Evolutionary conservation across 2,113 vertebrate genomes (phyloP), one percentile per base, ranked within the genome.

Genomic region (Tachysurus fulvidraco): DNA sequence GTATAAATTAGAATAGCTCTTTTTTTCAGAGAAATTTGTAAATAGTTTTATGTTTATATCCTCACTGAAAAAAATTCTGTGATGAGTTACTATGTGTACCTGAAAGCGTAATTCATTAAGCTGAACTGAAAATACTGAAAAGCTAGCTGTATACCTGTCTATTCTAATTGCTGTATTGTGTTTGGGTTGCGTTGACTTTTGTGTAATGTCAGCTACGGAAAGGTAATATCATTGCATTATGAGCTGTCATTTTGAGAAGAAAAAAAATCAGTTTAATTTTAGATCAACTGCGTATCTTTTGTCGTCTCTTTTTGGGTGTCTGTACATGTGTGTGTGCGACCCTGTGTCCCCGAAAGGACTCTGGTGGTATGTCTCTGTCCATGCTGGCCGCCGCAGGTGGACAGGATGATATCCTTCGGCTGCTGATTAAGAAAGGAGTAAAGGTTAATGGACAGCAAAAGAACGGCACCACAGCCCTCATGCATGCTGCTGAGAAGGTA

Each of bases 401-500:
- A 1, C 98, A 99, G 0, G 98, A 99, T 1, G 98, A 99, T 91
- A 96, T 99, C 73, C 95, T 99, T 60, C 89, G 98, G 65, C 91
- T 99, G 89, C 95, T 99, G 0, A 96, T 99, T 90, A 96, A 95
- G 88, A 99, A 98, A 91, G 98, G 97, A 52, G 98, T 97, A 59
- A 96, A 96, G 91, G 95, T 99, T 84, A 99, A 98, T 1, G 92
- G 96, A 0, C 94, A 95, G 46, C 98, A 99, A 93, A 98, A 96
- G 90, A 98, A 98, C 2, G 98, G 98, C 81, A 99, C 97, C 74
- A 99, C 98, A 0, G 98, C 98, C 0, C 93, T 99, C 74, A 99
- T 99, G 92, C 97, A 99, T 0, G 98, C 98, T 0, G 98, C 97
- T 16, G 98, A 99, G 84, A 99, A 99, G 97, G 98, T 99, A 90